A percentile compares a stretch with the other conserved stretches of the same genome.
phyloP scores from a whole-genome alignment of 2,113 vertebrate species.

The Rattus rattus region DNA sequence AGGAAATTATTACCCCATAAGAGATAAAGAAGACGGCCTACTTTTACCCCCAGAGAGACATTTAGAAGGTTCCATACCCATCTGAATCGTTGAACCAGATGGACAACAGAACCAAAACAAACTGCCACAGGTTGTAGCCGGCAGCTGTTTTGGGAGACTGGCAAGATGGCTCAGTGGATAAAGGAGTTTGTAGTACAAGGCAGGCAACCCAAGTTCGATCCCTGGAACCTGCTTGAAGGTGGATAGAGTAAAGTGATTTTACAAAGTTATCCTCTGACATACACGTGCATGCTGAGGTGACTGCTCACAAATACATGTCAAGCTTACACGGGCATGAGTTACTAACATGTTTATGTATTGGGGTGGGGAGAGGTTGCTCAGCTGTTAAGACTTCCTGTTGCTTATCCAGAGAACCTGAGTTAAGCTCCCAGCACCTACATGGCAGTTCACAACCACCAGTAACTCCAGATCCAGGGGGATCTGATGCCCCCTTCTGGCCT shows the following conservation, averaged over 20 bases:
- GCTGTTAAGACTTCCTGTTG: not conserved
- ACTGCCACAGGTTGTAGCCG: not conserved
- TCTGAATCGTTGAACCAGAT: not conserved
- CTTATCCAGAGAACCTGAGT: not conserved
- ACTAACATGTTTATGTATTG: not conserved
- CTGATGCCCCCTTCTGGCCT: not conserved
- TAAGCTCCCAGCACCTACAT: not conserved
- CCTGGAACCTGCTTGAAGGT: not conserved
- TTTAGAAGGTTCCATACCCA: not conserved
- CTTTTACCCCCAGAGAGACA: not conserved
- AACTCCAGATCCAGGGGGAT: no score
- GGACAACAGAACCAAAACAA: not conserved
- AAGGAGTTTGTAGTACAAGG: not conserved
- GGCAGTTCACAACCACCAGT: not conserved
- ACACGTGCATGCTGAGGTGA: rapidly evolving
- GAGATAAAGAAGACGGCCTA: not conserved
- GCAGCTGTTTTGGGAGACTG: not conserved
- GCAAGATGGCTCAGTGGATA: not conserved
- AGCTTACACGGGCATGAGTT: not conserved
- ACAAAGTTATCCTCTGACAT: not conserved
- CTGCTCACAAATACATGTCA: not conserved
- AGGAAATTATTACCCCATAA: not conserved
- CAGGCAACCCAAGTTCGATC: not conserved
- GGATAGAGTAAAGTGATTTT: no score
- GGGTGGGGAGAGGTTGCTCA: not conserved